A percentile compares a stretch with the other conserved stretches of the same genome.
Conservation (phyloP, 1,140 invertebrate genomes). For the Lysiphlebus fabarum region DNA sequence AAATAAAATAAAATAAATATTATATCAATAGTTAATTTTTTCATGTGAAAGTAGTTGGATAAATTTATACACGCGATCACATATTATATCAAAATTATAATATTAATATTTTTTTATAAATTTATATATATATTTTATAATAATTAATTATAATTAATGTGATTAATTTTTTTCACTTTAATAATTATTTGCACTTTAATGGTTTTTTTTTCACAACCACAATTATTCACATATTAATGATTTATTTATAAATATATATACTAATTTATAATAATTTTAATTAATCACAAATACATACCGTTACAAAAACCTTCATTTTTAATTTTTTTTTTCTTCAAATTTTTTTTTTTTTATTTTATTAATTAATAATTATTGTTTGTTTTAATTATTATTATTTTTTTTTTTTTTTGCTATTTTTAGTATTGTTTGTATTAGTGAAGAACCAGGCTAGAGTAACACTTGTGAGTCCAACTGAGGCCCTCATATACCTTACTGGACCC, state of each 20-base stretch:
- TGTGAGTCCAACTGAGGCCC: slow-evolving; percentile 47
- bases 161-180: too few relatives aligned
- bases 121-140: too few relatives aligned
- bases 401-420: too few relatives aligned
- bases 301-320: slow-evolving; percentile 42
- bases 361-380: slow-evolving; percentile 6
- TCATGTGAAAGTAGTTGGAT: slow-evolving; percentile 12
- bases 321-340: slow-evolving; percentile 11
- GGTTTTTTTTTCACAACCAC: not conserved
- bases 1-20: not conserved
- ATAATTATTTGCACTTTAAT: too few relatives aligned
- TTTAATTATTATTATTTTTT: slow-evolving; percentile 3
- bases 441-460: slow-evolving; percentile 52
- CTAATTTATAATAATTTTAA: slow-evolving; percentile 1
- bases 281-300: slow-evolving; percentile 39
- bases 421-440: slow-evolving; percentile 46
- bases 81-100: not conserved
- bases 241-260: not conserved
- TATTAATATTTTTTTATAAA: not conserved
- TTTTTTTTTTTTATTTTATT: slow-evolving; percentile 9
- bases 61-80: slow-evolving; percentile 10
- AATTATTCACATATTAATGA: not conserved
- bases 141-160: too few relatives aligned
- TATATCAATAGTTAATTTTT: not conserved
- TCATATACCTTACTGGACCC: slow-evolving; percentile 53